Base-by-base conservation (phyloP, 1,140 invertebrate species). In the Stegodyphus mimosarum region DNA sequence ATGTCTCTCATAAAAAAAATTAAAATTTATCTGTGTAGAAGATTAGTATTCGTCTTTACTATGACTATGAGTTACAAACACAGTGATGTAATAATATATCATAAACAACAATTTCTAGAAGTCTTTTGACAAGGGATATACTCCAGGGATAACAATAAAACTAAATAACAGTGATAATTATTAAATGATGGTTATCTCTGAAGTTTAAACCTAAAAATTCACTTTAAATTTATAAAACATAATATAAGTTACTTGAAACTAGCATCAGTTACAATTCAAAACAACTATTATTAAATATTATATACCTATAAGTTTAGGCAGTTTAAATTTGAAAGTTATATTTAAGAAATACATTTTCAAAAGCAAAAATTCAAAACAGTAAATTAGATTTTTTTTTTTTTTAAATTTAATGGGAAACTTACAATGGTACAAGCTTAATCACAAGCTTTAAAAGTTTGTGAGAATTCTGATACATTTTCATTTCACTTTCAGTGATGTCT, bases 361-460 rank as follows among this genome's bases (percentile, higher is more conserved):
- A 60, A 10, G 2, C 55, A 60, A 10, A 2, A 60, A 2, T 60
- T 10, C 55, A 60, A 33, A 33, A 33, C 33, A 33, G 33, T 33
- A 3, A 15, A 60, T 2, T 60, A 60, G 55, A 2, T 11, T 60
- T 17, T 67, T 18, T 15, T n/a, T 7, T 15, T n/a, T 17, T 67
- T 67, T n/a, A 1, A n/a, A 67, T 17, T 17, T 17, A 70, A 18
- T 48, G 83, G 64, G 89, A 15, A 77, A 90, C 92, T 92, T 92
- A 94, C 94, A 93, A 92, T 77, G 94, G 94, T 74, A 94, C 91
- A 71, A 93, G 90, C 89, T 91, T 90, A 69, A 93, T 89, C 87
- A 94, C 90, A 84, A 90, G 89, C 87, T 90, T 89, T 5, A 94
- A 88, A 63, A 93, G 89, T 75, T 91, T 89, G 89, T 94, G 94